These are phyloP conservation scores for Leptopilina clavipes DNA, from an alignment of 1,140 invertebrate species.

Conservation along the genomic window DNA sequence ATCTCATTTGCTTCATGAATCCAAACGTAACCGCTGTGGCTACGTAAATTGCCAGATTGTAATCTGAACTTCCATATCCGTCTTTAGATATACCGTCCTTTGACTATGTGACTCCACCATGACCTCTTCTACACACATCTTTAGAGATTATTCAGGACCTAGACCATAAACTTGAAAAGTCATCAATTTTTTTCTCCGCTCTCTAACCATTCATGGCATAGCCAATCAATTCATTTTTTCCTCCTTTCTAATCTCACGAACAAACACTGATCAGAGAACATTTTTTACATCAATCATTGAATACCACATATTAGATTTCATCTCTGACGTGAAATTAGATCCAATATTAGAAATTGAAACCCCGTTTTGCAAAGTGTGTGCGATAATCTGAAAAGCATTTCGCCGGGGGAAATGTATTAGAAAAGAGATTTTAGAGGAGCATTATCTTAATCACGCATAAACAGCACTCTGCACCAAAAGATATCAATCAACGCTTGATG, in stretches of 20 bases:
- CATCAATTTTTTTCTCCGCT: not conserved
- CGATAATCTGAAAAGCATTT: conserved; percentile 4
- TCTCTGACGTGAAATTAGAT: no score
- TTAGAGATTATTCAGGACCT: not conserved
- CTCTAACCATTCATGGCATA: no score
- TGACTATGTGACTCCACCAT: not conserved
- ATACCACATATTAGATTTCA: no score
- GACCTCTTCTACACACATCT: not conserved
- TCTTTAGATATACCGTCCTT: conserved; percentile 9
- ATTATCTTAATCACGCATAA: conserved; percentile 10
- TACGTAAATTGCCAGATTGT: conserved; percentile 27
- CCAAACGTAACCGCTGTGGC: not conserved
- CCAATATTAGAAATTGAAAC: no score
- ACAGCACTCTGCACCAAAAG: not conserved
- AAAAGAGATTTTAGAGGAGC: not conserved
- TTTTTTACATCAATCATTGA: no score
- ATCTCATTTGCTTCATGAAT: conserved; percentile 28
- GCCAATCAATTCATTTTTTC: not conserved
- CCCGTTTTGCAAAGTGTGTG: no score
- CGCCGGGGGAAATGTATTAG: not conserved
- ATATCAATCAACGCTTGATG: not conserved
- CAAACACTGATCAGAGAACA: no score
- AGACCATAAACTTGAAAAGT: not conserved
- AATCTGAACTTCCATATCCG: conserved; percentile 27
- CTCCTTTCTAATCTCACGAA: no score